Percentiles rank a stretch among this genome's conserved stretches.
These are phyloP conservation scores for Gymnogyps californianus DNA, from an alignment of 2,113 vertebrate species.

Conservation along the genomic window DNA sequence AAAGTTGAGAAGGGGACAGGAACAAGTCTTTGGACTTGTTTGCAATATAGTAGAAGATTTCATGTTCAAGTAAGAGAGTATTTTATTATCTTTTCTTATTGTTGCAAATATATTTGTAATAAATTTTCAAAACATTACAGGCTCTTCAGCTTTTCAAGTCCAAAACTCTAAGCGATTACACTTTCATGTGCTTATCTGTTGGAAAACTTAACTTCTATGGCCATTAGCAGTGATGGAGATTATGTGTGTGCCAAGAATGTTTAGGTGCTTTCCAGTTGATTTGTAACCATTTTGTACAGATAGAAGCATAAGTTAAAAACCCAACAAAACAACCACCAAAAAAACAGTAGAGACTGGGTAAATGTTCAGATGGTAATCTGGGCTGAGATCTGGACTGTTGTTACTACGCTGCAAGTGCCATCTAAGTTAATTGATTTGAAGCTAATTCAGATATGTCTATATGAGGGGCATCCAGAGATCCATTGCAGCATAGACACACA, in stretches of 20 bases:
- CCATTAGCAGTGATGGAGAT: not conserved
- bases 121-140: not conserved
- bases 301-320: not conserved
- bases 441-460: not conserved
- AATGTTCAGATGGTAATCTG: not conserved
- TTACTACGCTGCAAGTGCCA: not conserved
- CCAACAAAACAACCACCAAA: not conserved
- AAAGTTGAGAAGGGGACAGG: not conserved
- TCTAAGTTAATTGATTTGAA: not conserved
- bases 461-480: not conserved
- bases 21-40: not conserved
- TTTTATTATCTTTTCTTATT: not conserved
- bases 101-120: not conserved
- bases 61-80: not conserved
- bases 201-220: not conserved
- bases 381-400: not conserved
- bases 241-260: not conserved
- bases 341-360: not conserved
- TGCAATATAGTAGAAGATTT: not conserved
- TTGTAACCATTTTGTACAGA: not conserved
- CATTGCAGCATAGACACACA: not conserved
- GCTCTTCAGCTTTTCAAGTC: not conserved
- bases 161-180: not conserved
- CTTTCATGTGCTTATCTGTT: not conserved
- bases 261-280: not conserved